Evolutionary conservation across 1,140 invertebrate species (phyloP), one percentile per base, ranked within the genome.

Genomic region (Nebria ingens): DNA sequence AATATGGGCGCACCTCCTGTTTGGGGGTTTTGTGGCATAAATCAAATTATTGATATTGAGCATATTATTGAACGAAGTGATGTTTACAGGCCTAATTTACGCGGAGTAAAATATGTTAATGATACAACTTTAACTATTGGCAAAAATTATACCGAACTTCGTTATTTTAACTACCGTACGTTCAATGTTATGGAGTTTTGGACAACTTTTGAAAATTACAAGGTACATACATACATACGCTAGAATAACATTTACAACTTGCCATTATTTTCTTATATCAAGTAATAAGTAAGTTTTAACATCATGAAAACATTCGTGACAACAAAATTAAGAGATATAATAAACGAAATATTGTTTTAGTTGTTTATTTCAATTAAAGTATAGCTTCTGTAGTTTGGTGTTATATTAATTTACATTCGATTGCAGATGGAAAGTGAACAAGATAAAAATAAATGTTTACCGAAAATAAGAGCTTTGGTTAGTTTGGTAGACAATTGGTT

Each of bases 11-110:
- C 72, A 52, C 74, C 77, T 3, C 76, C 77, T 25, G 76, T 79
- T 6, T 79, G 76, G 76, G 77, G 77, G 11, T 77, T 76, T 61
- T 66, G 74, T 0, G 75, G 74, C 20, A 63, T 73, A n/a, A 74
- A 76, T 60, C 68, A 73, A 51, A 69, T 74, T 42, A 66, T 75
- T 12, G 76, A 77, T 63, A 63, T 73, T 22, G 65, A 62, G 42
- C 71, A 68, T 51, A 73, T 72, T 40, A 61, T 74, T 56, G 70
- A 76, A 60, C 71, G 68, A 59, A 72, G 72, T 23, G 65, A 75
- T 57, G 58, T 63, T 19, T 70, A 72, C 60, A 59, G 67, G 51
- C 74, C 76, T 29, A 20, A 53, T 58, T 49, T 52, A 55, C 64
- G 64, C 54, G 59, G 59, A 20, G 3, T 65, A 11, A 61, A 53